A percentile compares a stretch with the other conserved stretches of the same genome.
Conservation (phyloP, 2,113 vertebrate species). For the Phyllostomus discolor region DNA sequence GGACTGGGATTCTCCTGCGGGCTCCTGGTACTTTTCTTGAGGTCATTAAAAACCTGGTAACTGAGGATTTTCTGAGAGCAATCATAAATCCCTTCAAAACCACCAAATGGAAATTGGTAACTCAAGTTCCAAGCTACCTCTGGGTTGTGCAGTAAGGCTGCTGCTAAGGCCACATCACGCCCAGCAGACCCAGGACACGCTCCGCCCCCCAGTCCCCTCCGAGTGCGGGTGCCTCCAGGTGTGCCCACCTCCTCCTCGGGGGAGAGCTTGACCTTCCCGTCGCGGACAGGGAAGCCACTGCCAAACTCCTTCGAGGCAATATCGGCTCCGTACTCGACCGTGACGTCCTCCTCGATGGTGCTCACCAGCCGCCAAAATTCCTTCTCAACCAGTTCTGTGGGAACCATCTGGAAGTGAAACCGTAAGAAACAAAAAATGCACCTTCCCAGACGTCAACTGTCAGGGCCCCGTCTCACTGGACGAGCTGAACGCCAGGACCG, state of each 20-base stretch:
- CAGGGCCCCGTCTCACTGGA: neutral
- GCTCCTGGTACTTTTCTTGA: neutral
- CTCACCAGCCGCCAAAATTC: slow-evolving; percentile 98
- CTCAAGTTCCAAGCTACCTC: neutral
- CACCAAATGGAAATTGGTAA: neutral
- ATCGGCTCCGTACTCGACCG: slow-evolving; percentile 97
- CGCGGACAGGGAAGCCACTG: slow-evolving; percentile 95
- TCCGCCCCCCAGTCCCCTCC: neutral
- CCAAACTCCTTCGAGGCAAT: slow-evolving; percentile 98
- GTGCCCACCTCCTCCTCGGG: slow-evolving; percentile 91
- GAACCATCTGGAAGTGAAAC: slow-evolving; percentile 89
- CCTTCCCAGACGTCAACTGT: neutral
- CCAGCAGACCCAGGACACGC: neutral
- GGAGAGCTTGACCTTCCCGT: slow-evolving; percentile 90
- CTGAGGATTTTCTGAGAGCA: neutral
- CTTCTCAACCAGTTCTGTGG: slow-evolving; percentile 97
- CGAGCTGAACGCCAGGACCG: neutral
- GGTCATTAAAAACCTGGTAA: neutral
- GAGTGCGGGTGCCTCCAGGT: neutral
- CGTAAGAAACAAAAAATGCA: neutral
- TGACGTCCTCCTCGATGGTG: slow-evolving; percentile 97
- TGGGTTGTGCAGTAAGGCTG: neutral
- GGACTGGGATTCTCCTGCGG: neutral
- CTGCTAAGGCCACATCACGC: neutral
- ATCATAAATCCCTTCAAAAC: neutral